Evolutionary conservation across 92 coral and sea anemone species (phyloP), one percentile per base, ranked within the genome.

Genomic region (Parazoanthus darwini): DNA sequence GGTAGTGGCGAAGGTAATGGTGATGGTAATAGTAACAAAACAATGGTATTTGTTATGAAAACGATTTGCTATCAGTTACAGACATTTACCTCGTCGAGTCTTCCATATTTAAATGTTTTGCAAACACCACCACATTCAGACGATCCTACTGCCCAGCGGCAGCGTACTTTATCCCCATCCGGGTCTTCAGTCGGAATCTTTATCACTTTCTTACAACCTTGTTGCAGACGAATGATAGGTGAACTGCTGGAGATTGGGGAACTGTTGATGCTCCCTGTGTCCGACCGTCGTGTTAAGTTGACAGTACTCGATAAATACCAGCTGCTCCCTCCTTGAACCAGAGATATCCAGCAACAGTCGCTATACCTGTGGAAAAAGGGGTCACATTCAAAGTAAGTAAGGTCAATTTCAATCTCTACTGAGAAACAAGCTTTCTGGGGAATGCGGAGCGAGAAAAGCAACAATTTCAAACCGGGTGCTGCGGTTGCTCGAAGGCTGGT

Each of bases 91-190:
- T 71, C 88, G 68, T 90, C 83, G 18, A 90, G 77, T 4, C 9
- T 74, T 74, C 87, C 90, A 65, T 81, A 79, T 51, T 39, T 25
- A 87, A 90, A 87, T 20, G 71, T 35, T 1, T 38, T 38, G 67
- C 92, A 90, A 74, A 81, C 73, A n/a, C 88, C 85, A 48, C 90
- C 90, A 82, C 92, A 90, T 43, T 89, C 91, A 71, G 81, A 76
- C 44, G 50, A 80, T 22, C 85, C 90, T 39, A 1, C 74, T 51
- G 90, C 59, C 92, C 92, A 90, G 76, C 92, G 80, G 44, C 92
- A 90, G 39, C 92, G 92, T 59, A 90, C 90, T 56, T 86, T 81
- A 74, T 90, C 92, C n/a, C 90, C 92, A 82, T 90, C 92, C 86
- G 89, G 85, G 82, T 90, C 92, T 82, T 80, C 87, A 13, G 87